These are phyloP conservation scores for Tenthredo distinguenda DNA, from an alignment of 2,888 invertebrate species.

Conservation along the genomic window DNA sequence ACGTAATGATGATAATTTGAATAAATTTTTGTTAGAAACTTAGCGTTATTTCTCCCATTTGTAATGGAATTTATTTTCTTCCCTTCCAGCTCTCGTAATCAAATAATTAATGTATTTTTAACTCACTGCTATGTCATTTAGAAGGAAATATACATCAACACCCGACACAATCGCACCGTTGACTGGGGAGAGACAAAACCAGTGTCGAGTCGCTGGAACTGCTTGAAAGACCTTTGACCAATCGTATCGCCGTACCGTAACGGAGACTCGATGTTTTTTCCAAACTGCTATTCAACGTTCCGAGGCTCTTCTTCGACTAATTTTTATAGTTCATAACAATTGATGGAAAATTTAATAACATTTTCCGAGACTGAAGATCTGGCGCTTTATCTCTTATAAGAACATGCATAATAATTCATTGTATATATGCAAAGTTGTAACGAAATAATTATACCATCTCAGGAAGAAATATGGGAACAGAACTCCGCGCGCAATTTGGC, in stretches of 20 bases:
- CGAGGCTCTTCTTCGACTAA: not conserved
- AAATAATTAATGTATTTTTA: not conserved
- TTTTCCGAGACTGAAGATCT: not conserved
- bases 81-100: not conserved
- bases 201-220: slow-evolving; percentile 35
- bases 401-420: not conserved
- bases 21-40: not conserved
- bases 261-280: slow-evolving; percentile 30
- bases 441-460: not conserved
- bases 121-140: slow-evolving; percentile 18
- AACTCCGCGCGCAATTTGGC: not conserved
- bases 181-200: slow-evolving; percentile 50
- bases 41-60: not conserved
- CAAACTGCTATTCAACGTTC: not conserved
- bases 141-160: slow-evolving; percentile 40
- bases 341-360: not conserved
- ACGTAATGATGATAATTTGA: slow-evolving; percentile 8
- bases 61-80: not conserved
- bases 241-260: slow-evolving; percentile 45
- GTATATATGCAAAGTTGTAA: not conserved
- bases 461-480: not conserved
- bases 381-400: not conserved
- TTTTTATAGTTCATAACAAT: not conserved
- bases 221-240: slow-evolving; percentile 50
- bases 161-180: slow-evolving; percentile 42